Base-by-base conservation (phyloP, 2,797 vertebrate species). In the Chiroxiphia lanceolata region DNA sequence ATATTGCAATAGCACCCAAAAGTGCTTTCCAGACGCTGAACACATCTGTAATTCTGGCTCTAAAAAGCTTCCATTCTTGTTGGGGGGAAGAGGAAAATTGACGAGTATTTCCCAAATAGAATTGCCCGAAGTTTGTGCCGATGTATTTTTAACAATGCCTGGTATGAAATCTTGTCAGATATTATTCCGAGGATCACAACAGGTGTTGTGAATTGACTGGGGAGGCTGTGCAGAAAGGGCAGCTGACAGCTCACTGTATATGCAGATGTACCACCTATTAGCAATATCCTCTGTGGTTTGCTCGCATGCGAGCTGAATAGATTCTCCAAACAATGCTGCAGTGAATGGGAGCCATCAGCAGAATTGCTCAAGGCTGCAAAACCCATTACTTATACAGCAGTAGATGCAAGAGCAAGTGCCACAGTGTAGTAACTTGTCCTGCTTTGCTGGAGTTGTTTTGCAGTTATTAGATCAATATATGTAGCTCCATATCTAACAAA, bases 171-270 rank as follows among this genome's bases (percentile, higher is more conserved):
- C 61, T 38, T 78, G 70, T 23, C 36, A 63, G 31, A 33, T 68
- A 34, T 82, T 59, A 53, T 83, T 90, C 78, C 3, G 34, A 27
- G 68, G 88, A 72, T 91, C 68, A 74, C 86, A 96, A 85, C 97
- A 97, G 96, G 95, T 96, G 96, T 79, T 91, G 79, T 42, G 67
- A 95, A 95, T 95, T 93, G 96, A 90, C 83, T 71, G 89, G 95
- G 95, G 90, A 94, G 89, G 86, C 78, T 90, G 6, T 84, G 87
- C 67, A 51, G 80, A 70, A 74, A 75, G 88, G 89, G 93, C 63
- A 50, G 90, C 96, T 88, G 65, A 89, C 93, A 95, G 75, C 94
- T 90, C 56, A 51, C 80, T 63, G 80, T 83, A 69, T 82, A 78
- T 93, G 94, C 95, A 95, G 91, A 89, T 85, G 75, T 76, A 91